Conservation (phyloP, 1,140 invertebrate genomes). For the Delia radicum region DNA sequence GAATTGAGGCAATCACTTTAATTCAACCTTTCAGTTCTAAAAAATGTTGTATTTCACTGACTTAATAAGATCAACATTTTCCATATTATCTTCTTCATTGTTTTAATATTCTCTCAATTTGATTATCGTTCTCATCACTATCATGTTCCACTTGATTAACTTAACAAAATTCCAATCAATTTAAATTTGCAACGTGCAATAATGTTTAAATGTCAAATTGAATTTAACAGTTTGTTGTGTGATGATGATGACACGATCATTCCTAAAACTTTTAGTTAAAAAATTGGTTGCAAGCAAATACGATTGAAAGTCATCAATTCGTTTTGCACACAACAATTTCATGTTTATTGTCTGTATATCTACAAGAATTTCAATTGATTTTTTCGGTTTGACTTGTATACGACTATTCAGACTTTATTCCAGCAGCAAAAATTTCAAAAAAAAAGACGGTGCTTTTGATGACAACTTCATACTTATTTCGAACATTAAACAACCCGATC, state of each 20-base stretch:
- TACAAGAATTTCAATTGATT: constrained; percentile 19
- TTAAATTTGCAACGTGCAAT: constrained; percentile 24
- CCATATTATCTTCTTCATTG: no score
- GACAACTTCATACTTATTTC: no score
- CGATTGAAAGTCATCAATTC: constrained; percentile 22
- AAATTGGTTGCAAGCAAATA: neutral
- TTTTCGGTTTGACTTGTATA: neutral
- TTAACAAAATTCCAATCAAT: constrained; percentile 24
- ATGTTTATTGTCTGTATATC: neutral
- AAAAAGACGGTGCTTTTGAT: constrained; percentile 16
- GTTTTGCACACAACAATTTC: neutral
- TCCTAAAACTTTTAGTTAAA: neutral
- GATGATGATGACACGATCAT: neutral
- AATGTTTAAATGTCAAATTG: constrained; percentile 23
- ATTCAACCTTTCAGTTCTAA: no score
- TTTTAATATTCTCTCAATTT: no score
- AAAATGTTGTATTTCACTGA: no score
- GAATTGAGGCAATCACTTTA: no score
- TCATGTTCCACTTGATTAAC: constrained; percentile 23
- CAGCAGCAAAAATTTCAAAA: neutral
- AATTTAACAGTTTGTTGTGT: neutral
- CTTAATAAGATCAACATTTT: no score
- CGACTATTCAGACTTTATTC: neutral
- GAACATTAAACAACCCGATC: no score
- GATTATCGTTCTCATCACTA: neutral